These are phyloP conservation scores for Eumerus sabulonum DNA, from an alignment of 2,888 invertebrate species.

Conservation along the genomic window DNA sequence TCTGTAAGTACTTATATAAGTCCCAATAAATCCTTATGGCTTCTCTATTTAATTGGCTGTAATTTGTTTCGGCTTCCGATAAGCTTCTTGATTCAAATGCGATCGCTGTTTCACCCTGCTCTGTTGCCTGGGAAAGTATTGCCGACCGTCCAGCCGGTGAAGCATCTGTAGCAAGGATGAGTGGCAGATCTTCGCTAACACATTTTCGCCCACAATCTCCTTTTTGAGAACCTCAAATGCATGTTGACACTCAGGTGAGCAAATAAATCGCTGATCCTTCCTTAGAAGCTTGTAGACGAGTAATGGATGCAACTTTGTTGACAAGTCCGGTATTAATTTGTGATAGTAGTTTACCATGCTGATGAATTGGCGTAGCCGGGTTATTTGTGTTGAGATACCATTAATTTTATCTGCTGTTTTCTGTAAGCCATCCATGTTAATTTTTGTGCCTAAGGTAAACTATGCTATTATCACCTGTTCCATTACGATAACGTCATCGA, in stretches of 20 bases:
- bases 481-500: conserved; percentile 25
- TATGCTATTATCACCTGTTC: conserved; percentile 1
- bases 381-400: conserved; percentile 69
- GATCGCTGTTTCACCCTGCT: too few species aligned
- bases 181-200: conserved; percentile 3
- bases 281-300: too few species aligned
- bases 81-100: too few species aligned
- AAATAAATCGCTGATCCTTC: too few species aligned
- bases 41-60: too few species aligned
- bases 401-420: conserved; percentile 70
- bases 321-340: conserved; percentile 26
- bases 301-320: too few species aligned
- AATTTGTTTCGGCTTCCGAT: too few species aligned
- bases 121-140: too few species aligned
- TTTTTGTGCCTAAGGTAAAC: conserved; percentile 69
- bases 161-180: conserved; percentile 34
- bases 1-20: conserved; percentile 37
- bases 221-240: not conserved
- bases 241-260: not conserved
- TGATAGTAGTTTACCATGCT: conserved; percentile 46
- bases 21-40: too few species aligned
- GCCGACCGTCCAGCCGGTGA: too few species aligned
- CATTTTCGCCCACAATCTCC: not conserved
- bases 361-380: conserved; percentile 21
- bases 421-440: conserved; percentile 70